Base-by-base conservation (phyloP, 2,888 invertebrate genomes). In the Machimus rusticus region DNA sequence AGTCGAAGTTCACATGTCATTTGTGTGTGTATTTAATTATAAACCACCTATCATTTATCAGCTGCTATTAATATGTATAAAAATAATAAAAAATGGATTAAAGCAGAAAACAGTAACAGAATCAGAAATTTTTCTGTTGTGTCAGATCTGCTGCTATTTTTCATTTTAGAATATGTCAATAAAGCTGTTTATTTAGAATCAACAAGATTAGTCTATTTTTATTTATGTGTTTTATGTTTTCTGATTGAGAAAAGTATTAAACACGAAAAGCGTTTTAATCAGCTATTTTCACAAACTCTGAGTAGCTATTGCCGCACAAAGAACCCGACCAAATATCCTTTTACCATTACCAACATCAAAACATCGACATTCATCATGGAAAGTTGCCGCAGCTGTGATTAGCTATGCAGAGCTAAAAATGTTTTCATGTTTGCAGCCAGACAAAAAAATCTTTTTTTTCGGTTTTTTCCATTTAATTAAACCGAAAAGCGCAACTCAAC, bases 381-480 rank as follows among this genome's bases (percentile, higher is more conserved):
- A 76, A 76, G n/a, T 34, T 34, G 37, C 34, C 14, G 16, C 34
- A 76, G 76, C 37, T 76, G 76, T 31, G 76, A 76, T 76, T 76
- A 76, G 76, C 16, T 74, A 16, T 37, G 76, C 76, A 76, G 34
- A 12, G 76, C 34, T 34, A 78, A 78, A 37, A 39, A 78, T 43
- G 39, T 43, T 23, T 46, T 78, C 39, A 78, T 43, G 43, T 78
- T 78, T 78, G 23, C 19, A n/a, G 19, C 9, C 43, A 43, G 37
- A 76, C 8, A 43, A n/a, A 78, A 19, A 43, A 37, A 16, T 19
- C 12, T 46, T 46, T 51, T 79, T 51, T 76, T 51, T 23, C 16
- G 43, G 14, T 12, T 51, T 78, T 78, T 79, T 79, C 79, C 79
- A 79, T 79, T 79, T 51, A 79, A 79, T 79, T 79, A 79, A 79